These are phyloP conservation scores for Furcifer pardalis DNA, from an alignment of 2,797 vertebrate genomes.

Conservation along the genomic window DNA sequence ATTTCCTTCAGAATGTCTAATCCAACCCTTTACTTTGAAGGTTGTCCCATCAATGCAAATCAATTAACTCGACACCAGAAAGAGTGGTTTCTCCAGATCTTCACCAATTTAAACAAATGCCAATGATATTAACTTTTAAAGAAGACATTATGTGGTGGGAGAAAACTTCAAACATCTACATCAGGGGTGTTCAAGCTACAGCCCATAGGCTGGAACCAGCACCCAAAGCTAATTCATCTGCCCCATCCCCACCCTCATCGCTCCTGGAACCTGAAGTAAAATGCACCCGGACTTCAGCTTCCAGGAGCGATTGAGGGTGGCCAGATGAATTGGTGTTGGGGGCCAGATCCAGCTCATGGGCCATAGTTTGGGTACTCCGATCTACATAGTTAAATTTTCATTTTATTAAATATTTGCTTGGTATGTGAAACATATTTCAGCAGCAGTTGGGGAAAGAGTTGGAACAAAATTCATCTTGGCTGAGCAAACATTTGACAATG, in stretches of 20 bases:
- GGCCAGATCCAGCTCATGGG: too few relatives aligned
- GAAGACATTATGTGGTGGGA: background rate
- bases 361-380: too few relatives aligned
- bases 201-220: too few relatives aligned
- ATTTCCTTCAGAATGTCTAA: background rate
- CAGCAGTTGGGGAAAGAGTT: slow-evolving; percentile 74
- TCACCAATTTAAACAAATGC: background rate
- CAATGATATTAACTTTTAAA: slow-evolving; percentile 5
- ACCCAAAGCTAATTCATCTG: too few relatives aligned
- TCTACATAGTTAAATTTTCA: slow-evolving; percentile 17
- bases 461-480: slow-evolving; percentile 74
- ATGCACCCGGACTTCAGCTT: too few relatives aligned
- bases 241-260: too few relatives aligned
- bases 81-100: background rate
- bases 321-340: too few relatives aligned
- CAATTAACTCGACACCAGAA: background rate
- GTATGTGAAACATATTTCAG: slow-evolving; percentile 28
- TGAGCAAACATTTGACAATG: slow-evolving; percentile 75
- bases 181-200: too few relatives aligned
- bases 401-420: slow-evolving; percentile 36
- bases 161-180: slow-evolving; percentile 7
- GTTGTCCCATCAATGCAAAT: background rate
- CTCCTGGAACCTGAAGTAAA: too few relatives aligned
- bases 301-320: too few relatives aligned
- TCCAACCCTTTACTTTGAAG: background rate